Conservation (phyloP, 2,797 vertebrate species). For the Apogon hyalosoma region DNA sequence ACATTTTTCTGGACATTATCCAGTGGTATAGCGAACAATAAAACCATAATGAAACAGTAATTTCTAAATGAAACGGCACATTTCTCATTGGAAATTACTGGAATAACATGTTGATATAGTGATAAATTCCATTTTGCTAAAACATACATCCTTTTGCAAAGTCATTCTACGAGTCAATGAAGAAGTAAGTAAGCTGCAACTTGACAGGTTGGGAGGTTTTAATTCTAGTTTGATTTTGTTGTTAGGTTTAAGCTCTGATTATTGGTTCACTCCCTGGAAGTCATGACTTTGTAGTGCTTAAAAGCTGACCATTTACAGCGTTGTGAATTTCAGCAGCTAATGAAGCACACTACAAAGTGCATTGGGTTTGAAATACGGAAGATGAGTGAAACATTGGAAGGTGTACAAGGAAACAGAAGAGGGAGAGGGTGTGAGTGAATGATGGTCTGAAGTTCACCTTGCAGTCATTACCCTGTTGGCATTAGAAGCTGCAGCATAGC, state of each 20-base stretch:
- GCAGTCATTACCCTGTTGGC: slow-evolving; percentile 50
- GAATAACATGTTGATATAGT: too few relatives aligned
- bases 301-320: slow-evolving; percentile 24
- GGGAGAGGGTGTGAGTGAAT: slow-evolving; percentile 28
- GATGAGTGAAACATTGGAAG: slow-evolving; percentile 23
- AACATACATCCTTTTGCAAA: too few relatives aligned
- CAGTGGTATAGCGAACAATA: too few relatives aligned
- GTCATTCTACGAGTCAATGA: too few relatives aligned
- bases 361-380: slow-evolving; percentile 16
- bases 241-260: slow-evolving; percentile 2
- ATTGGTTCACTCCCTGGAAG: neutral
- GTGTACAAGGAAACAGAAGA: slow-evolving; percentile 18
- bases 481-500: slow-evolving; percentile 56
- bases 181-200: too few relatives aligned
- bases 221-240: neutral
- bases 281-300: slow-evolving; percentile 6
- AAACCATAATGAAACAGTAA: too few relatives aligned
- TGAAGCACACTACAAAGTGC: slow-evolving; percentile 8
- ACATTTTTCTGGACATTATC: too few relatives aligned
- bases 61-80: too few relatives aligned
- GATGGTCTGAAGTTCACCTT: slow-evolving; percentile 35
- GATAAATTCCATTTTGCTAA: too few relatives aligned
- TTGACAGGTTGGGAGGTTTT: too few relatives aligned
- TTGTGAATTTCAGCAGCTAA: slow-evolving; percentile 19
- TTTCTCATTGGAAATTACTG: too few relatives aligned